phyloP scores from a whole-genome alignment of 2,888 invertebrate species.

The Oscheius sp. region DNA sequence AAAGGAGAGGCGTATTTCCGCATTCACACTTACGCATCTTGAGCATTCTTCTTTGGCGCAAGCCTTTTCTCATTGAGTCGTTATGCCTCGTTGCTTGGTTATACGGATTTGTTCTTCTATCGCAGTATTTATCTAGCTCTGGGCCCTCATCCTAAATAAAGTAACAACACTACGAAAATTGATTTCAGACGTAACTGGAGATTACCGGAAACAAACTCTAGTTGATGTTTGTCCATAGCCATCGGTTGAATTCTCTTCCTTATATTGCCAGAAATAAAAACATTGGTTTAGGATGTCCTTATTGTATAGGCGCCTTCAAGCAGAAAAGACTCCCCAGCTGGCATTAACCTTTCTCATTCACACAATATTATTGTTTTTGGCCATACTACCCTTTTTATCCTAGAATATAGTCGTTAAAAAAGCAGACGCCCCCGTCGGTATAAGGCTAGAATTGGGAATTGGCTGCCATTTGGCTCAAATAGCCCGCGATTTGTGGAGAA shows the following conservation, averaged over 20 bases:
- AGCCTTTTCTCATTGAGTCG: constrained; percentile 10
- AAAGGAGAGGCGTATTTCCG: constrained; percentile 26
- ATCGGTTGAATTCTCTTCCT: not conserved
- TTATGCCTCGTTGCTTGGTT: not conserved
- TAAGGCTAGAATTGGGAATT: constrained; percentile 18
- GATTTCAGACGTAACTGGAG: too few species aligned
- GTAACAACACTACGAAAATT: too few species aligned
- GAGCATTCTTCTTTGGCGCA: constrained; percentile 3
- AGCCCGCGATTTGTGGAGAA: constrained; percentile 20
- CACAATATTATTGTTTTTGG: too few species aligned
- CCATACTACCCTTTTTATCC: not conserved
- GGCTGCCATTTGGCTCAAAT: constrained; percentile 23
- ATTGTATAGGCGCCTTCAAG: constrained; percentile 2
- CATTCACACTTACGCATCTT: constrained; percentile 25
- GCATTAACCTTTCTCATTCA: too few species aligned
- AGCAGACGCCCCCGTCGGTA: not conserved
- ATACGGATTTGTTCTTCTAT: too few species aligned
- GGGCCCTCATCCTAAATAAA: not conserved
- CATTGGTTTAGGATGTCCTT: not conserved
- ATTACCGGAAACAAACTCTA: not conserved
- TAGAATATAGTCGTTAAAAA: not conserved
- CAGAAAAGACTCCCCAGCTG: too few species aligned
- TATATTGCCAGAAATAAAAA: not conserved
- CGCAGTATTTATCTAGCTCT: too few species aligned
- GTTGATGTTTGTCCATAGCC: not conserved